A percentile compares a stretch with the other conserved stretches of the same genome.
These are phyloP conservation scores for Tryphoninae sp. DNA, from an alignment of 2,888 invertebrate species.

Conservation along the genomic window DNA sequence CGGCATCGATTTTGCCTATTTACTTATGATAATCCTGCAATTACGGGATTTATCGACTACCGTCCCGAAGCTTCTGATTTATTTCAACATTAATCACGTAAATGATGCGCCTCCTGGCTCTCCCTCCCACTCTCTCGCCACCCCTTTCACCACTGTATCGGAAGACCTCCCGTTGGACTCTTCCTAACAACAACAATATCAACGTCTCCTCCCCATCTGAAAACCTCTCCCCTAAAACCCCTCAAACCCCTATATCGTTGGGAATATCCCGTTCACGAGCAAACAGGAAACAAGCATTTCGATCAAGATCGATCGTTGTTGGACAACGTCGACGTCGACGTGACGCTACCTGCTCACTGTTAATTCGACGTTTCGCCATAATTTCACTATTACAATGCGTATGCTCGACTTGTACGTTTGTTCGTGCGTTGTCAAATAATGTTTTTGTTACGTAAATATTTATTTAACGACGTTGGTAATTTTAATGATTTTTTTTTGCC, in stretches of 20 bases:
- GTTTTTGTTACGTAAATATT: too few relatives aligned
- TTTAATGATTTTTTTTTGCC: too few relatives aligned
- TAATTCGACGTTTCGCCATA: constrained; percentile 71
- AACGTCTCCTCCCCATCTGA: constrained; percentile 39
- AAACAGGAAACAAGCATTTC: constrained; percentile 80
- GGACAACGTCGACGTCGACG: constrained; percentile 45
- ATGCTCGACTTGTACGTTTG: too few relatives aligned
- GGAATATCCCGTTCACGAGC: constrained; percentile 58
- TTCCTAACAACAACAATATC: constrained; percentile 24
- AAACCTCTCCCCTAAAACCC: constrained; percentile 67
- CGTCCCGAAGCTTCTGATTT: constrained; percentile 79
- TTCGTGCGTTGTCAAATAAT: too few relatives aligned
- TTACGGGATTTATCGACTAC: constrained; percentile 80
- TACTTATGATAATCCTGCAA: constrained; percentile 81
- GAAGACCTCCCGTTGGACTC: too few relatives aligned
- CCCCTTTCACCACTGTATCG: constrained; percentile 64
- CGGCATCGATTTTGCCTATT: constrained; percentile 75
- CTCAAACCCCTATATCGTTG: constrained; percentile 62
- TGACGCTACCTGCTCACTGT: constrained; percentile 62
- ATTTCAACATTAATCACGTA: constrained; percentile 81
- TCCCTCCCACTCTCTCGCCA: constrained; percentile 72
- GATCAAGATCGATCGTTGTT: constrained; percentile 80
- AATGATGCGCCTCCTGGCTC: constrained; percentile 77
- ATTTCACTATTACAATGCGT: constrained; percentile 35
- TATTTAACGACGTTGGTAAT: too few relatives aligned